Percentiles rank a stretch among this genome's conserved stretches.
Conservation (phyloP, 2,113 vertebrate species). For the Salvelinus fontinalis region DNA sequence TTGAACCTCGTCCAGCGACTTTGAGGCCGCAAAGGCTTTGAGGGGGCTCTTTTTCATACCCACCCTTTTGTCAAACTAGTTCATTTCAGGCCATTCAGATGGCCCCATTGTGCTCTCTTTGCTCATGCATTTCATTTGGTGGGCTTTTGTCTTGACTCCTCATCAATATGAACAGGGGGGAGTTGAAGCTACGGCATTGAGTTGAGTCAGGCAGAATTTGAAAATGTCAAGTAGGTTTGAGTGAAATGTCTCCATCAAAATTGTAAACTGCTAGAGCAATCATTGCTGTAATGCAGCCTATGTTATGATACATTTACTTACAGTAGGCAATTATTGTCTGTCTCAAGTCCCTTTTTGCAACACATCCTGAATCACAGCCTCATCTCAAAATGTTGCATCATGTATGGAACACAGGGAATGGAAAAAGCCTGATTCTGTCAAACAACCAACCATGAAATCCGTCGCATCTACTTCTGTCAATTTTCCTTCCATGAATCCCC, state of each 20-base stretch:
- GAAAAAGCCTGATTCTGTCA: too few relatives aligned
- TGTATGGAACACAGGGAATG: too few relatives aligned
- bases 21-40: conserved; percentile 50
- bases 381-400: too few relatives aligned
- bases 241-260: conserved; percentile 34
- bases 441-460: too few relatives aligned
- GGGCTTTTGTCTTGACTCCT: conserved; percentile 64
- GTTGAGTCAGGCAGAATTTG: conserved; percentile 49
- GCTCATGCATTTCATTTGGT: conserved; percentile 67
- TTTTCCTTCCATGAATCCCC: conserved; percentile 38
- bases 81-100: conserved; percentile 69
- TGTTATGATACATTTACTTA: not conserved
- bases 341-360: too few relatives aligned
- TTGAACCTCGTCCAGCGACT: conserved; percentile 32
- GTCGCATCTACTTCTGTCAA: too few relatives aligned
- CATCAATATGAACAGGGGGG: conserved; percentile 60
- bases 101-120: conserved; percentile 54
- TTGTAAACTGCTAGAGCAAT: not conserved
- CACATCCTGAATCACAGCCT: too few relatives aligned
- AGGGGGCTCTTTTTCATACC: conserved; percentile 53
- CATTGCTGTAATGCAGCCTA: not conserved
- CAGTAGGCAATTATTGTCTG: too few relatives aligned
- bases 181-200: conserved; percentile 59
- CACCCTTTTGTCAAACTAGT: conserved; percentile 59
- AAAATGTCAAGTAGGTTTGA: conserved; percentile 21